A percentile compares a stretch with the other conserved stretches of the same genome.
phyloP scores from a whole-genome alignment of 2,888 invertebrate genomes.

The Drosophila prostipennis region DNA sequence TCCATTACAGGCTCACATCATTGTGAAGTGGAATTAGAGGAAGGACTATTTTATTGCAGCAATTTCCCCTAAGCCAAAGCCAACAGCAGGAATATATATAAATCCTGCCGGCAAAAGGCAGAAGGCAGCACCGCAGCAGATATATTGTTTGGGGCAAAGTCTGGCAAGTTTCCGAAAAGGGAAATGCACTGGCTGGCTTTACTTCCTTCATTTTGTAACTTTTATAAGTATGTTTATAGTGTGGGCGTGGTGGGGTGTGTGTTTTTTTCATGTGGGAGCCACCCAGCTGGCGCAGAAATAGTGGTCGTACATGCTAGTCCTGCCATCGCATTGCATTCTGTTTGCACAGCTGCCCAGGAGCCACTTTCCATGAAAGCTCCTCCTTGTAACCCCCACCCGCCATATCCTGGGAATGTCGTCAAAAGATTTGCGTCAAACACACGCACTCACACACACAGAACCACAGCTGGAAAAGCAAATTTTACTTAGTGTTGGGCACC shows the following conservation, averaged over 20 bases:
- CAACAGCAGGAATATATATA: conserved; percentile 20
- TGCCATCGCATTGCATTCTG: conserved; percentile 34
- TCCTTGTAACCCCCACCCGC: too few species aligned
- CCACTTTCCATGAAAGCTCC: conserved; percentile 29
- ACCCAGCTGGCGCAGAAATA: conserved; percentile 3
- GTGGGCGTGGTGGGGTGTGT: conserved; percentile 7
- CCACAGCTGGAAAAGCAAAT: conserved; percentile 52
- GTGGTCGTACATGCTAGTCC: conserved; percentile 17
- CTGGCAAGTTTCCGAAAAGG: conserved; percentile 58
- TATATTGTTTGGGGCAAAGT: conserved; percentile 36
- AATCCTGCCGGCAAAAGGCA: conserved; percentile 10
- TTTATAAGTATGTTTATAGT: conserved; percentile 30
- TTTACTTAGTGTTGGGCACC: conserved; percentile 30
- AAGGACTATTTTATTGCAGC: conserved; percentile 39
- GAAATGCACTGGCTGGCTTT: conserved; percentile 54
- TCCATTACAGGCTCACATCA: conserved; percentile 4
- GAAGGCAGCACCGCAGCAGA: conserved; percentile 2
- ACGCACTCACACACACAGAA: conserved; percentile 8
- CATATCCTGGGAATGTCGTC: conserved; percentile 46
- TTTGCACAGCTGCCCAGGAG: conserved; percentile 39
- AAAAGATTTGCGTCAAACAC: conserved; percentile 52
- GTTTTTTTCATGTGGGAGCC: neutral
- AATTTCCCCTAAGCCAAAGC: conserved; percentile 34
- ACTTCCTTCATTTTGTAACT: conserved; percentile 28
- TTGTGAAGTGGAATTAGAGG: conserved; percentile 29